Conservation (phyloP, 2,113 vertebrate species). For the Ochotona princeps region DNA sequence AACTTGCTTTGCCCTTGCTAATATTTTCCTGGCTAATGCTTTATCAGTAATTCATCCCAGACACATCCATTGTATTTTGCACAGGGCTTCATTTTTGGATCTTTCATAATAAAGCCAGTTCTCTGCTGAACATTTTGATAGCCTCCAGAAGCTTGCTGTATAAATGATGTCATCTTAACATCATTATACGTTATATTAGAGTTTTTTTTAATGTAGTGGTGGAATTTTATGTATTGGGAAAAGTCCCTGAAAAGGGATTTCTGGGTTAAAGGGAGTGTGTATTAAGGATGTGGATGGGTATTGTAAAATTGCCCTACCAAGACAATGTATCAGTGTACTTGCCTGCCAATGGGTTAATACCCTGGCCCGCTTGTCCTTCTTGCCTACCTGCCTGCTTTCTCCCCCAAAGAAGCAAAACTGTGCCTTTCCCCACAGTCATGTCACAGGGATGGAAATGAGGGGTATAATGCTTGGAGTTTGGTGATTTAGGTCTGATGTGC, state of each 20-base stretch:
- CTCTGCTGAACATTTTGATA: background rate
- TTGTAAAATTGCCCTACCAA: background rate
- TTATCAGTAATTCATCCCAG: background rate
- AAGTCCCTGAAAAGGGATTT: background rate
- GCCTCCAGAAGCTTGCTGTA: background rate
- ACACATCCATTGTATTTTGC: background rate
- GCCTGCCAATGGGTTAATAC: background rate
- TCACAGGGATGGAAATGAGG: conserved; percentile 24
- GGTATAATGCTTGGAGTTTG: background rate
- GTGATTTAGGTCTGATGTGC: background rate
- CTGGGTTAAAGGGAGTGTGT: background rate
- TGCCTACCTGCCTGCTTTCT: too few relatives aligned
- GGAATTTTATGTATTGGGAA: background rate
- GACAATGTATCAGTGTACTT: background rate
- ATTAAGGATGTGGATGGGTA: background rate
- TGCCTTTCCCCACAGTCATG: background rate
- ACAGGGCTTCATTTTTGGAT: background rate
- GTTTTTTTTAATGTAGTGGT: background rate
- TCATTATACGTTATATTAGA: background rate
- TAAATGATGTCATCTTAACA: background rate
- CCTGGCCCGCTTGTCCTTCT: too few relatives aligned
- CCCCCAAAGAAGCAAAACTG: background rate
- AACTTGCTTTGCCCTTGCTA: background rate
- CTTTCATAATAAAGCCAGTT: background rate
- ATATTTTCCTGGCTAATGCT: background rate